phyloP scores from a whole-genome alignment of 1,140 invertebrate species.

The Brachionus sp. region DNA sequence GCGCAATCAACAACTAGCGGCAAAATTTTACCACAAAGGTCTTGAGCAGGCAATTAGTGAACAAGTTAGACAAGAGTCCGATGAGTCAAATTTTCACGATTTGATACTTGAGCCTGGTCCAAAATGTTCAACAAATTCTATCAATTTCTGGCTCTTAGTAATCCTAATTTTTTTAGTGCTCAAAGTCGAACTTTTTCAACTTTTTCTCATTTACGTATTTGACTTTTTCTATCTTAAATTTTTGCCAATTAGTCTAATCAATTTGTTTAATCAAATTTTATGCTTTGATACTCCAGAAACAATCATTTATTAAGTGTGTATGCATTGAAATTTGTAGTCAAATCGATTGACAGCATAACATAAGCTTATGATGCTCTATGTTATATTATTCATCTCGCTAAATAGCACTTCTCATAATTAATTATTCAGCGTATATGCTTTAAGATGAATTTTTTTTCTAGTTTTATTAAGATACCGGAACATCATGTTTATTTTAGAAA shows the following conservation, averaged over 20 bases:
- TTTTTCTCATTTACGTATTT: neutral
- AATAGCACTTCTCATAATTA: too few species aligned
- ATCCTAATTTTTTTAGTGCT: neutral
- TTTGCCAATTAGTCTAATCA: neutral
- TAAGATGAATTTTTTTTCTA: too few species aligned
- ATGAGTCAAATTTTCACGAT: neutral
- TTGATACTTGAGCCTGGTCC: neutral
- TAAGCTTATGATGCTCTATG: too few species aligned
- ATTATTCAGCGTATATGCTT: too few species aligned
- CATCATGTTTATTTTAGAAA: too few species aligned
- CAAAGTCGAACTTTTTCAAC: neutral
- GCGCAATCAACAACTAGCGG: neutral
- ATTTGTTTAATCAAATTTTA: conserved; percentile 20
- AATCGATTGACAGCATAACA: neutral
- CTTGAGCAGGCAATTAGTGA: neutral
- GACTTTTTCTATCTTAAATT: conserved; percentile 2
- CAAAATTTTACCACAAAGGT: neutral
- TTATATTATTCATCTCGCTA: too few species aligned
- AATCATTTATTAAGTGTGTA: neutral
- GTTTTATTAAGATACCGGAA: too few species aligned
- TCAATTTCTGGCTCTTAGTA: neutral
- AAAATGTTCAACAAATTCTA: neutral
- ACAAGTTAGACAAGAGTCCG: neutral
- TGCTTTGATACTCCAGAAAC: conserved; percentile 12
- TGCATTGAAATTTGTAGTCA: neutral